phyloP scores from a whole-genome alignment of 2,113 vertebrate genomes.

The Echinops telfairi region DNA sequence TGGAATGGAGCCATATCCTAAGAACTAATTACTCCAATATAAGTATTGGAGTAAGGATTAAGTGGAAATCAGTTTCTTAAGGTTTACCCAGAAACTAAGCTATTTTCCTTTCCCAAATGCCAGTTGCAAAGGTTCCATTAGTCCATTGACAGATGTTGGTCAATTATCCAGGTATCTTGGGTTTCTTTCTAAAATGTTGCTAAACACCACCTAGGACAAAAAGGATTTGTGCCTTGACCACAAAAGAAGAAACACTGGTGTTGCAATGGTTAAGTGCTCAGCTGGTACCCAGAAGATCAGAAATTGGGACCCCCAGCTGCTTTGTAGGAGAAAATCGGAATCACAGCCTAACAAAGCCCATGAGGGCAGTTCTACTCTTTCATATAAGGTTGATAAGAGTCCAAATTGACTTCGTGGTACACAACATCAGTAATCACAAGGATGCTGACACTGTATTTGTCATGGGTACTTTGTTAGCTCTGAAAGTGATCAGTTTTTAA shows the following conservation, averaged over 20 bases:
- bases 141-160: constrained; percentile 34
- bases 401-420: not conserved
- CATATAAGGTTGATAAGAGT: not conserved
- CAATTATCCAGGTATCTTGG: constrained; percentile 21
- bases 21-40: too few relatives aligned
- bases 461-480: not conserved
- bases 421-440: not conserved
- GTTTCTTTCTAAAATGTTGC: too few relatives aligned
- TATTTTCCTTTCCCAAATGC: not conserved
- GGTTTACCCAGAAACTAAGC: too few relatives aligned
- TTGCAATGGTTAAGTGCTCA: not conserved
- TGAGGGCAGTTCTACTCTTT: not conserved
- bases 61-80: too few relatives aligned
- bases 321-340: not conserved
- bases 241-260: not conserved
- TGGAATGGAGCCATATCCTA: too few relatives aligned
- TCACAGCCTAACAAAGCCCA: not conserved
- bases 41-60: too few relatives aligned
- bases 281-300: not conserved
- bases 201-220: constrained; percentile 16
- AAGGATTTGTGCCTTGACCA: not conserved
- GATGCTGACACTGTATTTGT: not conserved
- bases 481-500: constrained; percentile 14
- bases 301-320: not conserved
- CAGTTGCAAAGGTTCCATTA: not conserved